Evolutionary conservation across 2,888 invertebrate species (phyloP).

Genomic region (Ormyrus pomaceus): DNA sequence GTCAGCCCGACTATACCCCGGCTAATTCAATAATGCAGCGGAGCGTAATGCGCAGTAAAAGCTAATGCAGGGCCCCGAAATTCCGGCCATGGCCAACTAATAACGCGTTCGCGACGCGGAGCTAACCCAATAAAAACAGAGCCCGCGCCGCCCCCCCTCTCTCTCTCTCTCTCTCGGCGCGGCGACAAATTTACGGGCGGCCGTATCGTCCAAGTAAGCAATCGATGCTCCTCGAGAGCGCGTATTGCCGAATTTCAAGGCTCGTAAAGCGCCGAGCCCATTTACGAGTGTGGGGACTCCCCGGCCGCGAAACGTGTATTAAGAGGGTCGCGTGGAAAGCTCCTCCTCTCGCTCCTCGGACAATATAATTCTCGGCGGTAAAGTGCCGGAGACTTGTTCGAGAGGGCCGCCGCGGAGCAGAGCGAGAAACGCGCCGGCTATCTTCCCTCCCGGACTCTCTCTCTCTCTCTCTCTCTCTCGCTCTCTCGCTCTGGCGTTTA

Average conservation of each 20-base stretch:
- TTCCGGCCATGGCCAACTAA: constrained; percentile 20
- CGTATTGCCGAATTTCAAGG: constrained; percentile 53
- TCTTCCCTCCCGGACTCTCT: too few relatives aligned
- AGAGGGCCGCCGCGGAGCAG: neutral
- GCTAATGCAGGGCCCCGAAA: constrained; percentile 44
- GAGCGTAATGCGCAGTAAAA: constrained; percentile 23
- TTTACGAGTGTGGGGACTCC: constrained; percentile 15
- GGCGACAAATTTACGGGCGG: constrained; percentile 35
- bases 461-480: too few relatives aligned
- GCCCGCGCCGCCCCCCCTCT: neutral
- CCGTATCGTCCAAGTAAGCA: constrained; percentile 40
- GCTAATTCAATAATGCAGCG: constrained; percentile 40
- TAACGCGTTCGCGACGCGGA: constrained; percentile 16
- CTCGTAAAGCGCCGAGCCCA: constrained; percentile 45
- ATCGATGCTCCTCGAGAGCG: constrained; percentile 17
- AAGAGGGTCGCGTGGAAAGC: constrained; percentile 28
- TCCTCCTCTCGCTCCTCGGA: constrained; percentile 17
- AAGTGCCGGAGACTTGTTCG: constrained; percentile 28
- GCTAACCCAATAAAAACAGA: constrained; percentile 45
- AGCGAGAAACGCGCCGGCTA: too few relatives aligned
- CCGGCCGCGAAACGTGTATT: neutral
- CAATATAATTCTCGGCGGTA: constrained; percentile 37
- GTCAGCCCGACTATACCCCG: neutral
- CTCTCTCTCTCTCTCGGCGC: too few relatives aligned
- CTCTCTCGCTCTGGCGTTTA: neutral